Conservation (phyloP, 2,797 vertebrate genomes). For the Heterohyrax brucei region DNA sequence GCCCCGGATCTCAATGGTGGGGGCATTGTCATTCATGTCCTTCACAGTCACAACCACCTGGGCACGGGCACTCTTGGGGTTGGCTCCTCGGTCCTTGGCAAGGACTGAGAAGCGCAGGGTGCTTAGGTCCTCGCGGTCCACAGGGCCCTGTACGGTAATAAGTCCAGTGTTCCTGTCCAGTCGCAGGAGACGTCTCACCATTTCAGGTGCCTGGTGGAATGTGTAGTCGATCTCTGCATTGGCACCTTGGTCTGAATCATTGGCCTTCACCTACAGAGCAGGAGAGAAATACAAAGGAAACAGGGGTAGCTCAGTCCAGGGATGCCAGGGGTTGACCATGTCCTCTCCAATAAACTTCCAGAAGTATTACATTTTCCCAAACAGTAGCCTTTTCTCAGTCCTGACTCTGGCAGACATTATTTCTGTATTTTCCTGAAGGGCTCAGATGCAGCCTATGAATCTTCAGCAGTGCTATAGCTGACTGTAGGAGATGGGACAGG, state of each 20-base stretch:
- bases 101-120: constrained; percentile 96
- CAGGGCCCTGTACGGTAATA: constrained; percentile 96
- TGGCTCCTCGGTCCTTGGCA: constrained; percentile 96
- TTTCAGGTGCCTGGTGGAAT: constrained; percentile 95
- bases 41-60: constrained; percentile 95
- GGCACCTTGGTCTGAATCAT: constrained; percentile 96
- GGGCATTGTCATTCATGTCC: constrained; percentile 97
- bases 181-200: constrained; percentile 95
- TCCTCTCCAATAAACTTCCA: constrained; percentile 43
- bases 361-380: background rate
- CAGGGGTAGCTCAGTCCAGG: background rate
- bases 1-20: constrained; percentile 97
- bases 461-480: background rate
- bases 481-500: background rate
- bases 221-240: constrained; percentile 97
- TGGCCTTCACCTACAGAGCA: constrained; percentile 95
- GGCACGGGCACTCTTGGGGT: constrained; percentile 95
- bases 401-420: background rate
- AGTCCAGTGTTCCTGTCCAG: constrained; percentile 95
- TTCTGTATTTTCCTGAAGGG: constrained; percentile 7
- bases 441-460: constrained; percentile 13
- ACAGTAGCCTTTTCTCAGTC: background rate
- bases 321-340: background rate
- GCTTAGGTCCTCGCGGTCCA: constrained; percentile 96
- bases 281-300: background rate